These are phyloP conservation scores for Capitella teleta DNA, from an alignment of 1,140 invertebrate species.

Conservation along the genomic window DNA sequence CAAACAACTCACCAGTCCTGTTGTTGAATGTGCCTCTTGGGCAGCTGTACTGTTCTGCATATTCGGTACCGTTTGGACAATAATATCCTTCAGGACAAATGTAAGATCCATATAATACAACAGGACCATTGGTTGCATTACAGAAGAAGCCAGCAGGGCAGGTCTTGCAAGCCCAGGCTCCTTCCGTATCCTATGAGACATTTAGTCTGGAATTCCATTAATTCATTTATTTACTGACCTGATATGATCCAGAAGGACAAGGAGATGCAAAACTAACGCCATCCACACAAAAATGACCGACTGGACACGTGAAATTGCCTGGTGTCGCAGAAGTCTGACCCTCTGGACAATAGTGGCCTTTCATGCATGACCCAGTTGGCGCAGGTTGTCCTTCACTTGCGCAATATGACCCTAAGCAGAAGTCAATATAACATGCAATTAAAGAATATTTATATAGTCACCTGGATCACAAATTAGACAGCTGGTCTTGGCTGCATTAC, in stretches of 20 bases:
- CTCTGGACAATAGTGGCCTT: conserved; percentile 29
- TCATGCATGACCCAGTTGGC: conserved; percentile 19
- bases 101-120: conserved; percentile 17
- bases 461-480: conserved; percentile 28
- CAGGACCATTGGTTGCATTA: conserved; percentile 25
- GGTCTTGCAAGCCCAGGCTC: conserved; percentile 19
- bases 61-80: conserved; percentile 32
- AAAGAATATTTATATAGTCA: conserved; percentile 8
- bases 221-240: conserved; percentile 25
- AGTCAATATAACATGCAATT: not conserved
- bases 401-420: conserved; percentile 27
- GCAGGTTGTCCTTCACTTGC: conserved; percentile 20
- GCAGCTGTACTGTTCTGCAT: conserved; percentile 24
- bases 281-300: conserved; percentile 28
- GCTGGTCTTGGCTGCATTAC: not conserved
- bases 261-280: conserved; percentile 16
- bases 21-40: conserved; percentile 31
- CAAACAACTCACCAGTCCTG: conserved; percentile 15
- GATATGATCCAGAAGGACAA: conserved; percentile 30
- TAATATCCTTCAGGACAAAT: conserved; percentile 30
- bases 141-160: conserved; percentile 29
- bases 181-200: conserved; percentile 16
- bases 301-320: conserved; percentile 30
- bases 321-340: conserved; percentile 24
- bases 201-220: not conserved